Evolutionary conservation across 2,797 vertebrate genomes (phyloP).

Genomic region (Acanthurus tractus): DNA sequence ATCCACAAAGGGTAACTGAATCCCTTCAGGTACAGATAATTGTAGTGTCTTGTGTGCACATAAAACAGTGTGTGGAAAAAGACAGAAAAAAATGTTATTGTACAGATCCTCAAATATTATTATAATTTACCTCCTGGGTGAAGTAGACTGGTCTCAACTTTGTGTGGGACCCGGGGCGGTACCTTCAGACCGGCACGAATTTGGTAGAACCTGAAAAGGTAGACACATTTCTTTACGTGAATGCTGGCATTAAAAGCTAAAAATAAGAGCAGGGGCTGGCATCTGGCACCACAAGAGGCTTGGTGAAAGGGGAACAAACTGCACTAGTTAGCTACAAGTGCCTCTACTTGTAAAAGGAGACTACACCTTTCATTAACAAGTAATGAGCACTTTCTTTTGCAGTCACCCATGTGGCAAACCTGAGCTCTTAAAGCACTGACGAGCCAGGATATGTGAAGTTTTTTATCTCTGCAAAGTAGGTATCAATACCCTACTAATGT

Average conservation of each 20-base stretch:
- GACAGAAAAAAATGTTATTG: neutral
- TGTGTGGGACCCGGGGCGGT: conserved; percentile 94
- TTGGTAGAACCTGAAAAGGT: conserved; percentile 93
- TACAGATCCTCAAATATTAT: neutral
- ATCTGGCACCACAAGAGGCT: conserved; percentile 13
- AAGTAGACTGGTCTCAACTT: conserved; percentile 95
- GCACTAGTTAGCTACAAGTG: conserved; percentile 49
- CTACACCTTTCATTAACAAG: conserved; percentile 70
- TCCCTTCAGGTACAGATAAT: neutral
- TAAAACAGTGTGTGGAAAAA: neutral
- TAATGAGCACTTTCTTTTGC: conserved; percentile 77
- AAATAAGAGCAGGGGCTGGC: neutral
- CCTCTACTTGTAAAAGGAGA: conserved; percentile 66
- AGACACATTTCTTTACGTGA: conserved; percentile 17
- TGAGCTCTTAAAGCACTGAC: conserved; percentile 65
- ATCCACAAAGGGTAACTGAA: neutral
- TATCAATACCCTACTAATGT: conserved; percentile 29
- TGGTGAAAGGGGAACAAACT: conserved; percentile 48
- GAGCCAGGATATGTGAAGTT: conserved; percentile 31
- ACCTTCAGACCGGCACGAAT: conserved; percentile 94
- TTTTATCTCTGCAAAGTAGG: conserved; percentile 24
- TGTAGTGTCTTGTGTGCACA: neutral
- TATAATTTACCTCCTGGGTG: conserved; percentile 89
- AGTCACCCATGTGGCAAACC: conserved; percentile 76
- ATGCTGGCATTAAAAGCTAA: neutral